Conservation (phyloP, 2,888 invertebrate species). For the Itoplectis maculator region DNA sequence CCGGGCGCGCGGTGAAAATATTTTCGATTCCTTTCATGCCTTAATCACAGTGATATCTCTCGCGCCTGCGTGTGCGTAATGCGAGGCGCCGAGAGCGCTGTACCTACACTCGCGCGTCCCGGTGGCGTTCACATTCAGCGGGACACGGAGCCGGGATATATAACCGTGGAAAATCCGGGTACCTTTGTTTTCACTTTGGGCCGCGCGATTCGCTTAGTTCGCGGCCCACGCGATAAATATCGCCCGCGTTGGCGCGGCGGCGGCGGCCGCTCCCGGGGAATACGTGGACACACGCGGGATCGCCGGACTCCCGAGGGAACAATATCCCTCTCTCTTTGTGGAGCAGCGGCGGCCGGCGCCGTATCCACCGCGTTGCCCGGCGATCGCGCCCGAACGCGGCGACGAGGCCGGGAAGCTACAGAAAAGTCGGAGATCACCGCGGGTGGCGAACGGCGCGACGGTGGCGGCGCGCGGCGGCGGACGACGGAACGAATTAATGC, state of each 20-base stretch:
- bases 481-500: slow-evolving; percentile 37
- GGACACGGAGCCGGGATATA: slow-evolving; percentile 26
- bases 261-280: slow-evolving; percentile 64
- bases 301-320: slow-evolving; percentile 77
- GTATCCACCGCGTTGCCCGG: no score
- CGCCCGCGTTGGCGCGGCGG: slow-evolving; percentile 72
- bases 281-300: slow-evolving; percentile 61
- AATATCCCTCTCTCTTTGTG: slow-evolving; percentile 80
- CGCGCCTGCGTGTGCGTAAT: slow-evolving; percentile 8
- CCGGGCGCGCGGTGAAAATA: slow-evolving; percentile 41
- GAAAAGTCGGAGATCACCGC: slow-evolving; percentile 34
- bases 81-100: not conserved
- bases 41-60: slow-evolving; percentile 44
- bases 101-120: slow-evolving; percentile 20
- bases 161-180: slow-evolving; percentile 56
- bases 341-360: slow-evolving; percentile 72
- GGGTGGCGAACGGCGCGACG: not conserved
- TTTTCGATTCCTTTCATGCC: slow-evolving; percentile 51
- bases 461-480: not conserved
- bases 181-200: slow-evolving; percentile 78
- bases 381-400: no score
- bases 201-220: slow-evolving; percentile 22
- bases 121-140: slow-evolving; percentile 45
- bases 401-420: slow-evolving; percentile 59
- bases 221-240: slow-evolving; percentile 77